phyloP scores from a whole-genome alignment of 37 sponge, comb jelly and placozoan species.

The Eunapius fragilis region DNA sequence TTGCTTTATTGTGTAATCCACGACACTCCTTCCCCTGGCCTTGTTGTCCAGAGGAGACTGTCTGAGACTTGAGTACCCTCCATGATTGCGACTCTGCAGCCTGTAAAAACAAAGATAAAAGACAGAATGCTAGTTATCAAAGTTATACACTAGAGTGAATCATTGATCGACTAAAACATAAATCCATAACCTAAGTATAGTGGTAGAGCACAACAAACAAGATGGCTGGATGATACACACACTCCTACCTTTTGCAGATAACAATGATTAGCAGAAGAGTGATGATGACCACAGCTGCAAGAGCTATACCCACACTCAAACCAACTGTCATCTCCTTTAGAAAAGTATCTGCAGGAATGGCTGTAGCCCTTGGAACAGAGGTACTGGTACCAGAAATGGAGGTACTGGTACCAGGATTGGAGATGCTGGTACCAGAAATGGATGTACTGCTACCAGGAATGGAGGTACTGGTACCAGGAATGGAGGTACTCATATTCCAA shows the following conservation, averaged over 20 bases:
- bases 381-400: neutral
- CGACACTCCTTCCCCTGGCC: neutral
- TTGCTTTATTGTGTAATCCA: neutral
- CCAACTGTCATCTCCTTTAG: neutral
- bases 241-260: neutral
- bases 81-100: neutral
- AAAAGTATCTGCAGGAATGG: neutral
- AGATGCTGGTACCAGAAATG: neutral
- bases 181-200: neutral
- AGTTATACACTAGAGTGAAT: too few relatives aligned
- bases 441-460: too few relatives aligned
- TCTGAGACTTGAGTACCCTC: neutral
- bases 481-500: neutral
- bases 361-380: neutral
- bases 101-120: neutral
- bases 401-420: neutral
- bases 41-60: neutral
- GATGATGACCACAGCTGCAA: neutral
- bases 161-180: too few relatives aligned
- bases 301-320: neutral
- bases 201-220: neutral
- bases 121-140: too few relatives aligned
- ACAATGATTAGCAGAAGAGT: neutral
- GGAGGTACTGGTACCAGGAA: too few relatives aligned
- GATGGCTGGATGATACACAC: too few relatives aligned